Evolutionary conservation across 1,140 invertebrate genomes (phyloP), one percentile per base, ranked within the genome.

Genomic region (Globodera rostochiensis): DNA sequence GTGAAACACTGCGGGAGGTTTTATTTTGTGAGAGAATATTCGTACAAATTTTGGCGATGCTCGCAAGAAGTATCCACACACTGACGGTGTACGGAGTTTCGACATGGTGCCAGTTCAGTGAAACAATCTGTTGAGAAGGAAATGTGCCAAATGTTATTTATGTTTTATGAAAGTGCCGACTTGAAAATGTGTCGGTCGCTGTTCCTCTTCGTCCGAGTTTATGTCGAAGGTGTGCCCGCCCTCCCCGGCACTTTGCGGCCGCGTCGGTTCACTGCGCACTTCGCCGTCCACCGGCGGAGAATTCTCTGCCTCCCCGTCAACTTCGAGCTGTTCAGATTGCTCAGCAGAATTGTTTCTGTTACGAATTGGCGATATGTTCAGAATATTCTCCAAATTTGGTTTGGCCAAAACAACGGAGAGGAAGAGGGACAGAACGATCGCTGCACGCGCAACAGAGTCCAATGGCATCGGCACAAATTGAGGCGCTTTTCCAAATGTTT

Each of bases 11-110:
- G 77, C 73, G 85, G 86, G 67, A 64, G 76, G 73, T 53, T 25
- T 15, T 1, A 49, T 36, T 36, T 36, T 36, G 3, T 1, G 36
- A 36, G 83, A 75, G 19, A 19, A 64, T 64, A 19, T 13, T 80
- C 83, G 80, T 73, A 88, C 87, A 73, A 47, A 88, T 88, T 82
- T 90, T 90, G 19, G 87, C 87, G 25, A 90, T 79, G 25, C 83
- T 76, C 19, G 88, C 88, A 3, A 88, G 47, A 0, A 88, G 74
- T 25, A 88, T 70, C 87, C 87, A 88, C 19, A 83, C 47, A 57
- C 80, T 81, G 36, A 90, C 77, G 8, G 83, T 83, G 74, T 70
- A 70, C 77, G 50, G 69, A 8, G 77, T 78, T 47, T 78, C 77
- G n/a, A 78, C 77, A 69, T 78, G 77, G 11, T 78, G 64, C 77